Conservation (phyloP, 2,113 vertebrate genomes). For the Ochotona princeps region DNA sequence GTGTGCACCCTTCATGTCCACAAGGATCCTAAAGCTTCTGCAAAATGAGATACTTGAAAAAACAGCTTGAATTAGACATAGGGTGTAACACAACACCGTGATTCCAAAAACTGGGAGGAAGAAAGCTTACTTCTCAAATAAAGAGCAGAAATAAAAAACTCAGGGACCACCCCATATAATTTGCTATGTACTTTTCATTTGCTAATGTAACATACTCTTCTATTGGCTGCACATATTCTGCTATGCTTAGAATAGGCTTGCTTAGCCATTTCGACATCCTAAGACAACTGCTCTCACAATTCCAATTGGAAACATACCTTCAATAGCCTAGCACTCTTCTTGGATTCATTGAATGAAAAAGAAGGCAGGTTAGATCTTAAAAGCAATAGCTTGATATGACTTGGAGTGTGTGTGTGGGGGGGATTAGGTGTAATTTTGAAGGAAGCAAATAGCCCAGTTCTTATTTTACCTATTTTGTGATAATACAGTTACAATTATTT, state of each 20-base stretch:
- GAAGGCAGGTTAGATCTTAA: neutral
- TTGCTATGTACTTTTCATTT: too few relatives aligned
- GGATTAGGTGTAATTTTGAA: neutral
- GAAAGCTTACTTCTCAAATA: neutral
- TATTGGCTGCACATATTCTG: neutral
- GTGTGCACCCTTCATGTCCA: neutral
- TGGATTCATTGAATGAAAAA: neutral
- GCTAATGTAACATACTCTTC: neutral
- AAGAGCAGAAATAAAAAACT: neutral
- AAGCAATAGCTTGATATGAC: neutral
- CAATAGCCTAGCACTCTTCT: neutral
- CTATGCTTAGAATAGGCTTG: too few relatives aligned
- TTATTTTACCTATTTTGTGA: slow-evolving; percentile 28
- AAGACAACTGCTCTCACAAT: neutral
- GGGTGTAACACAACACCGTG: neutral
- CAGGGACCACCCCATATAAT: neutral
- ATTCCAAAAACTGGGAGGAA: neutral
- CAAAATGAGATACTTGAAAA: neutral
- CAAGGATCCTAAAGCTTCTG: neutral
- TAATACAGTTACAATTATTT: neutral
- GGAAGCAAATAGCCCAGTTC: neutral
- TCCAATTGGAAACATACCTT: neutral
- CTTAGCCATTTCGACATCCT: neutral
- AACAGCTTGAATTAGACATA: neutral
- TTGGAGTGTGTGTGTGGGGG: neutral